phyloP scores from a whole-genome alignment of 1,140 invertebrate genomes.

The Hycleus phaleratus region DNA sequence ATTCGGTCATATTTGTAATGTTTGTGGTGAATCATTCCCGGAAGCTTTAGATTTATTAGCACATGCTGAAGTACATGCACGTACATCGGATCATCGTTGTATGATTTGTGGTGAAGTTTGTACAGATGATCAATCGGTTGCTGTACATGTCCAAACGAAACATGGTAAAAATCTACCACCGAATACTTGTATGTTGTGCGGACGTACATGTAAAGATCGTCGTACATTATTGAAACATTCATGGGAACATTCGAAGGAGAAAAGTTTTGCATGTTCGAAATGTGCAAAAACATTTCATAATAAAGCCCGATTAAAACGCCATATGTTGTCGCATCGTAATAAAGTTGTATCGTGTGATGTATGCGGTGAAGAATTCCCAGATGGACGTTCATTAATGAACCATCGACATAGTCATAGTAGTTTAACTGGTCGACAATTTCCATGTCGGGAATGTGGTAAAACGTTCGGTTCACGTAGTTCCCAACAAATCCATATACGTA shows the following conservation, averaged over 20 bases:
- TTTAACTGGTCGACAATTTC: constrained; percentile 60
- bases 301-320: constrained; percentile 53
- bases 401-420: constrained; percentile 53
- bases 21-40: constrained; percentile 66
- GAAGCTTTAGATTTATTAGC: constrained; percentile 65
- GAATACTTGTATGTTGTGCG: constrained; percentile 52
- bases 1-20: constrained; percentile 57
- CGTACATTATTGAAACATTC: constrained; percentile 60
- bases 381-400: constrained; percentile 60
- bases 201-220: constrained; percentile 58
- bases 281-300: constrained; percentile 64
- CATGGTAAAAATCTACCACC: constrained; percentile 50
- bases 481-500: constrained; percentile 83
- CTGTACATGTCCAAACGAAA: constrained; percentile 49
- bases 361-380: constrained; percentile 63
- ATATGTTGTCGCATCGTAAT: constrained; percentile 62
- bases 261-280: constrained; percentile 52
- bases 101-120: constrained; percentile 58
- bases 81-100: constrained; percentile 50
- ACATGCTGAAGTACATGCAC: constrained; percentile 65
- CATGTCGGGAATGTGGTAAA: constrained; percentile 77
- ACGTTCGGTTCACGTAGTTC: constrained; percentile 84
- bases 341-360: constrained; percentile 62
- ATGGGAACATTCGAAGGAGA: constrained; percentile 53
- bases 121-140: constrained; percentile 47